Evolutionary conservation across 2,797 vertebrate species (phyloP).

Genomic region (Danio aesculapii): DNA sequence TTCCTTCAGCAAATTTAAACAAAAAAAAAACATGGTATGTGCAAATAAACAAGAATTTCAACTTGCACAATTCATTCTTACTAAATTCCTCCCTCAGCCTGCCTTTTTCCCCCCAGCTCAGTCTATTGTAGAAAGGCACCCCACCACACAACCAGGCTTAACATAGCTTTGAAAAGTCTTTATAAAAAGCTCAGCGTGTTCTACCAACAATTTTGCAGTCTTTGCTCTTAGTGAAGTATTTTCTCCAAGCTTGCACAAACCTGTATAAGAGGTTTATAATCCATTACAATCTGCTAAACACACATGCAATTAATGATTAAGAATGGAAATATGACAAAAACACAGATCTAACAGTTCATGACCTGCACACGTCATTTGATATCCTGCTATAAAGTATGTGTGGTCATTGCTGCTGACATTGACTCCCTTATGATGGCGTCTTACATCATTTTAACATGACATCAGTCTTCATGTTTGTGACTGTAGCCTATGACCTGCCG

Average conservation of each 20-base stretch:
- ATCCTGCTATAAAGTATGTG: not conserved
- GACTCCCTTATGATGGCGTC: not conserved
- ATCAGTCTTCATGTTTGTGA: slow-evolving; percentile 16
- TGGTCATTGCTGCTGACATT: not conserved
- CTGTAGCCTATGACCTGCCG: slow-evolving; percentile 21
- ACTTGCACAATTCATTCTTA: not conserved
- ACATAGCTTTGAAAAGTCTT: slow-evolving; percentile 10
- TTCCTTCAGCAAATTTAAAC: not conserved
- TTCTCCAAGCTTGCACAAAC: not conserved
- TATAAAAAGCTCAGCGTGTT: not conserved
- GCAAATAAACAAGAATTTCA: not conserved
- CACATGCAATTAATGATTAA: not conserved
- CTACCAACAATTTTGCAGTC: slow-evolving; percentile 12
- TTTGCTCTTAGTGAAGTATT: not conserved
- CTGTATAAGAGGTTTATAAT: not conserved
- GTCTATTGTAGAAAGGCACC: not conserved
- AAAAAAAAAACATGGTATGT: not conserved
- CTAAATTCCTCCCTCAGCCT: not conserved
- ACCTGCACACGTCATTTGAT: not conserved
- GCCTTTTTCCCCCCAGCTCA: not conserved
- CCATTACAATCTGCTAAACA: not conserved
- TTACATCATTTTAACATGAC: not conserved
- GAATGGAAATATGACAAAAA: not conserved
- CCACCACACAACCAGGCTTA: not conserved
- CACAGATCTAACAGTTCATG: not conserved